phyloP scores from a whole-genome alignment of 2,113 vertebrate genomes.

The Pygoscelis adeliae region DNA sequence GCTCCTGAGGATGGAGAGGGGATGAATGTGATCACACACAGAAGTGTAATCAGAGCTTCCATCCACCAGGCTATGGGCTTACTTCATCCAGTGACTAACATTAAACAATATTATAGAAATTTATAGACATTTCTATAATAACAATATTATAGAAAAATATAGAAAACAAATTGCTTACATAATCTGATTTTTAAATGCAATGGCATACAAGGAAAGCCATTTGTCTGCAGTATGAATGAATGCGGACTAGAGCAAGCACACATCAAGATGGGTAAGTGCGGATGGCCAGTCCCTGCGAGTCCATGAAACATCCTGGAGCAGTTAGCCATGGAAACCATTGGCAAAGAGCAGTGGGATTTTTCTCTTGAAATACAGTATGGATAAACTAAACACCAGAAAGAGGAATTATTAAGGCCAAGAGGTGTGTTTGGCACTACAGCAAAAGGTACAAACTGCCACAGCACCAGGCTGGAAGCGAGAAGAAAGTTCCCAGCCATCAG shows the following conservation, averaged over 20 bases:
- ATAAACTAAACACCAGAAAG: background rate
- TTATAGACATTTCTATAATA: no score
- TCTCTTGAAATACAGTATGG: background rate
- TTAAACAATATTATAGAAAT: background rate
- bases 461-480: background rate
- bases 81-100: background rate
- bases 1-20: background rate
- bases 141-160: background rate
- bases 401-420: background rate
- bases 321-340: background rate
- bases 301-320: background rate
- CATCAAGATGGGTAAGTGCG: background rate
- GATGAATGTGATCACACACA: background rate
- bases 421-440: background rate
- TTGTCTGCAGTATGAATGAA: background rate
- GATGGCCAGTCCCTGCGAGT: background rate
- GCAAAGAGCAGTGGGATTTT: background rate
- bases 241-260: background rate
- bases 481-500: background rate
- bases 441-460: background rate
- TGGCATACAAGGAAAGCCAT: background rate
- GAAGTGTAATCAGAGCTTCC: background rate
- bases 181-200: background rate
- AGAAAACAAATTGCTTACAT: background rate
- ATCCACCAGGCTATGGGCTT: background rate